Conservation (phyloP, 2,797 vertebrate species). For the Apogon hyalosoma region DNA sequence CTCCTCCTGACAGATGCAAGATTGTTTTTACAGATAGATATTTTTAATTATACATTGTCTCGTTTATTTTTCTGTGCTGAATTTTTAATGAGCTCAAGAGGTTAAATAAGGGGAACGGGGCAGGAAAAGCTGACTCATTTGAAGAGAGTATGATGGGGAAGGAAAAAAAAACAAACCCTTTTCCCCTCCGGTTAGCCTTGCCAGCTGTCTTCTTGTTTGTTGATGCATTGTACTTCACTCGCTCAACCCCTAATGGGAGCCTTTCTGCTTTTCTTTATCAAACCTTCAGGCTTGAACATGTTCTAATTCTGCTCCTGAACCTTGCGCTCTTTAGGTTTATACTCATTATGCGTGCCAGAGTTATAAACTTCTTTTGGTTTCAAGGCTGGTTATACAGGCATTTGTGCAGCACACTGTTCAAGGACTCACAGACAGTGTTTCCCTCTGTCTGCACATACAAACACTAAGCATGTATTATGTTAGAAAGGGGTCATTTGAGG, state of each 20-base stretch:
- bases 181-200: background rate
- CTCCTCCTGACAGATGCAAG: slow-evolving; percentile 61
- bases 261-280: slow-evolving; percentile 28
- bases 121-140: slow-evolving; percentile 44
- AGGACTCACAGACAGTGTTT: slow-evolving; percentile 23
- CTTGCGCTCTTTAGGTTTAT: slow-evolving; percentile 23
- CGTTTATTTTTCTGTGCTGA: slow-evolving; percentile 32
- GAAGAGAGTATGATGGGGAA: slow-evolving; percentile 13
- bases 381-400: slow-evolving; percentile 37
- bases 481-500: background rate
- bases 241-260: slow-evolving; percentile 20
- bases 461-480: background rate
- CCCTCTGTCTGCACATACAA: background rate
- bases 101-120: slow-evolving; percentile 2
- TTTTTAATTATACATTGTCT: slow-evolving; percentile 53
- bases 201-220: slow-evolving; percentile 34
- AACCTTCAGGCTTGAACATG: slow-evolving; percentile 13
- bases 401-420: slow-evolving; percentile 16
- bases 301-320: slow-evolving; percentile 26
- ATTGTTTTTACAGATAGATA: slow-evolving; percentile 66
- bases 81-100: slow-evolving; percentile 44
- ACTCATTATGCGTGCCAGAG: slow-evolving; percentile 38
- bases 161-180: background rate
- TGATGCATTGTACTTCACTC: slow-evolving; percentile 25
- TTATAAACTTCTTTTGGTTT: slow-evolving; percentile 46